phyloP scores from a whole-genome alignment of 1,140 invertebrate genomes.

The Teleogryllus occipitalis region DNA sequence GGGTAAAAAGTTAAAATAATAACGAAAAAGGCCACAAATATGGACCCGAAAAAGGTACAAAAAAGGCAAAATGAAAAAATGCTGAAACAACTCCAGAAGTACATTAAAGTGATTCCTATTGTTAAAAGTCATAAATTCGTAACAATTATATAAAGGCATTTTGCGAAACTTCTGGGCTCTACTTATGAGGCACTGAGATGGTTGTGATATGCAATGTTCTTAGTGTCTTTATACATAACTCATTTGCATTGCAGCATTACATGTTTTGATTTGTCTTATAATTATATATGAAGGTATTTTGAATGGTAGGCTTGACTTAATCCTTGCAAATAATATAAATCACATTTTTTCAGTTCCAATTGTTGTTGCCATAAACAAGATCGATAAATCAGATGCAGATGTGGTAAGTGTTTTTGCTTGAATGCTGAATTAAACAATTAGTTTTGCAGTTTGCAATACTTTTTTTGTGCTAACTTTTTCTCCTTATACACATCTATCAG shows the following conservation, averaged over 20 bases:
- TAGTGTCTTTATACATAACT: background rate
- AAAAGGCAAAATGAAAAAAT: too few relatives aligned
- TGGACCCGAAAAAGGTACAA: too few relatives aligned
- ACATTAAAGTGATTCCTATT: too few relatives aligned
- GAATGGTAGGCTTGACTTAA: background rate
- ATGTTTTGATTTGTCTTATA: background rate
- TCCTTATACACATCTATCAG: too few relatives aligned
- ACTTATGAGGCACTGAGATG: too few relatives aligned
- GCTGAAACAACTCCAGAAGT: too few relatives aligned
- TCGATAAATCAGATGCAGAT: constrained; percentile 84
- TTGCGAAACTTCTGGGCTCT: too few relatives aligned
- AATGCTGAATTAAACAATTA: background rate
- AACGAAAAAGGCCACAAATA: too few relatives aligned
- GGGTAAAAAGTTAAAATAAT: too few relatives aligned
- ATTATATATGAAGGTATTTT: background rate
- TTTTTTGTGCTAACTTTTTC: too few relatives aligned
- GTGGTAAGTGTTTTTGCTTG: constrained; percentile 52
- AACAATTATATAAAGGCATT: too few relatives aligned
- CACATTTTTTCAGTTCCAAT: constrained; percentile 70
- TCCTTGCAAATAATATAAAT: constrained; percentile 9
- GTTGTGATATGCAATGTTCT: background rate
- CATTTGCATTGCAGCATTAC: background rate
- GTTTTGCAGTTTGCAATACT: background rate
- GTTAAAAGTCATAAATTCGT: too few relatives aligned
- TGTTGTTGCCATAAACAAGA: constrained; percentile 98